A percentile compares a stretch with the other conserved stretches of the same genome.
These are phyloP conservation scores for Etheostoma cragini DNA, from an alignment of 2,113 vertebrate genomes.

Conservation along the genomic window DNA sequence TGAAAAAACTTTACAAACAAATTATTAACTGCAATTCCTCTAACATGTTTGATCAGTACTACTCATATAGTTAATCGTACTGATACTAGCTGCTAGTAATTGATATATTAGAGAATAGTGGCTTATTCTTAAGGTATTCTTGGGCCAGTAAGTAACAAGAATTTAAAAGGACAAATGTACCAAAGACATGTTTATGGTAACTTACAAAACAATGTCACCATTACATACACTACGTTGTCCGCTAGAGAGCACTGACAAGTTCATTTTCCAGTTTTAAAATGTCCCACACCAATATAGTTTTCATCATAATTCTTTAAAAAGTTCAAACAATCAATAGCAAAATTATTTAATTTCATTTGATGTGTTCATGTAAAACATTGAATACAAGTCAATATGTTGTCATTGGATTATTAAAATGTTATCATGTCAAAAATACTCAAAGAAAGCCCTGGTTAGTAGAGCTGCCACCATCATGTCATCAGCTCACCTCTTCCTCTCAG, in stretches of 20 bases:
- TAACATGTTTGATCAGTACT: neutral
- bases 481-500: slow-evolving; percentile 67
- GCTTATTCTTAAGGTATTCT: too few species aligned
- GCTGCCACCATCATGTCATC: neutral
- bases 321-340: neutral
- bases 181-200: neutral
- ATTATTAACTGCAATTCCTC: neutral
- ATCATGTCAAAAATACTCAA: neutral
- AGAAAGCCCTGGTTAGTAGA: neutral
- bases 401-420: neutral
- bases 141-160: neutral
- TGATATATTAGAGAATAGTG: neutral
- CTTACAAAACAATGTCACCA: neutral
- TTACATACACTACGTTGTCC: neutral
- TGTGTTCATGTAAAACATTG: neutral
- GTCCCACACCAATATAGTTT: neutral
- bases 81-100: neutral
- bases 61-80: neutral
- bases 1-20: neutral
- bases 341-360: neutral
- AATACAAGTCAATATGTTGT: neutral
- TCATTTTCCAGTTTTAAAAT: neutral
- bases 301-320: neutral
- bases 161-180: neutral
- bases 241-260: neutral